Evolutionary conservation across 2,888 invertebrate genomes (phyloP).

Genomic region (Amiota communis): DNA sequence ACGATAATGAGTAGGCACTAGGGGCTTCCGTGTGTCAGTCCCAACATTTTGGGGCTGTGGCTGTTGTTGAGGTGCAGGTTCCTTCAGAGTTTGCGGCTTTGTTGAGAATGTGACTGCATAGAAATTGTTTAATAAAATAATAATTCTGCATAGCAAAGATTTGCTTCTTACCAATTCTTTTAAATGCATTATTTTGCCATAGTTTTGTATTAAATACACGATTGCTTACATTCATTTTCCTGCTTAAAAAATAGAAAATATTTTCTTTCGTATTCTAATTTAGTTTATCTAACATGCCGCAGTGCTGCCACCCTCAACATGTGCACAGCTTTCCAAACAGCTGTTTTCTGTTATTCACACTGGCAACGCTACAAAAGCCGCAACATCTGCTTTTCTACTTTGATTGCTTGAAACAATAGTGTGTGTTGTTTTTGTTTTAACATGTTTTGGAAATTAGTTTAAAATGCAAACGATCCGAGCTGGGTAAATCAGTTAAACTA

Average conservation of each 20-base stretch:
- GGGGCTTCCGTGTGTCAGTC: slow-evolving; percentile 51
- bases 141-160: neutral
- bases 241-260: neutral
- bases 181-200: slow-evolving; percentile 43
- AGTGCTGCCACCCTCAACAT: neutral
- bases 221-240: slow-evolving; percentile 55
- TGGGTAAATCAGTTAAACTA: slow-evolving; percentile 17
- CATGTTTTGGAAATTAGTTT: neutral
- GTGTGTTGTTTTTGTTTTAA: neutral
- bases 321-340: neutral
- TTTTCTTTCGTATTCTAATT: neutral
- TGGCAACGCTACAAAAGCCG: slow-evolving; percentile 4
- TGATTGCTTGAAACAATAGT: neutral
- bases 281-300: neutral
- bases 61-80: slow-evolving; percentile 40
- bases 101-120: slow-evolving; percentile 57
- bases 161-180: slow-evolving; percentile 52
- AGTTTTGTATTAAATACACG: slow-evolving; percentile 45
- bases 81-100: slow-evolving; percentile 49
- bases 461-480: slow-evolving; percentile 4
- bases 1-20: slow-evolving; percentile 76
- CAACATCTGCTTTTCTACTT: neutral
- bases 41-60: slow-evolving; percentile 8
- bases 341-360: neutral
- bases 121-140: neutral